Evolutionary conservation across 2,797 vertebrate species (phyloP).

Genomic region (Heteromormyrus szaboi): DNA sequence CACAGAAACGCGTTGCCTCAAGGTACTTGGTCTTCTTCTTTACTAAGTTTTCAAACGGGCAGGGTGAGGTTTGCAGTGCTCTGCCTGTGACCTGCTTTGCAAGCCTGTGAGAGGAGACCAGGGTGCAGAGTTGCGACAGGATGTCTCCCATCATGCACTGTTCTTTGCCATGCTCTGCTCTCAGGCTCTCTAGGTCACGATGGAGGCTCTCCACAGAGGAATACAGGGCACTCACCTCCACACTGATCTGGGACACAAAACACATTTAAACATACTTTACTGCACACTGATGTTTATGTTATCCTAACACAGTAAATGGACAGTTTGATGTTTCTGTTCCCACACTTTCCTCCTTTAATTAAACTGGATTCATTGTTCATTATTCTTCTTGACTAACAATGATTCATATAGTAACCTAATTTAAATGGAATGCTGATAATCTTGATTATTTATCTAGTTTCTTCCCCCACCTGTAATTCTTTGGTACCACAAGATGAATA

Average conservation of each 20-base stretch:
- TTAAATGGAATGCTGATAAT: background rate
- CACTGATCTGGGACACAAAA: constrained; percentile 37
- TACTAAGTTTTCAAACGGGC: constrained; percentile 30
- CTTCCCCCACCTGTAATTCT: background rate
- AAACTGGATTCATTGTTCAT: background rate
- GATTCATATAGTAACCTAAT: background rate
- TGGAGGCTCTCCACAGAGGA: constrained; percentile 50
- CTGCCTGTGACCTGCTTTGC: constrained; percentile 43
- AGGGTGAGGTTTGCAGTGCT: constrained; percentile 62
- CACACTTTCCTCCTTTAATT: background rate
- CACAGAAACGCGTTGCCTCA: constrained; percentile 21
- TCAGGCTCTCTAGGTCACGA: constrained; percentile 46
- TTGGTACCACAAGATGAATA: background rate
- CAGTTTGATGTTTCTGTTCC: background rate
- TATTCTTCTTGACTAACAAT: background rate
- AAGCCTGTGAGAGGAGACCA: constrained; percentile 41
- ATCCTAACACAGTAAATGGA: background rate
- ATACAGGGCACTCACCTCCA: constrained; percentile 41
- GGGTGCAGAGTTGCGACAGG: constrained; percentile 47
- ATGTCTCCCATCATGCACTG: constrained; percentile 50
- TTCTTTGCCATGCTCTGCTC: constrained; percentile 49
- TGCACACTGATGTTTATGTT: background rate
- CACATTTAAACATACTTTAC: background rate
- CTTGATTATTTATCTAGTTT: background rate
- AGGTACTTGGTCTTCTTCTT: constrained; percentile 28